Percentiles rank a stretch among this genome's conserved stretches.
These are phyloP conservation scores for Leptinotarsa rubiginosa DNA, from an alignment of 2,888 invertebrate species.

Conservation along the genomic window DNA sequence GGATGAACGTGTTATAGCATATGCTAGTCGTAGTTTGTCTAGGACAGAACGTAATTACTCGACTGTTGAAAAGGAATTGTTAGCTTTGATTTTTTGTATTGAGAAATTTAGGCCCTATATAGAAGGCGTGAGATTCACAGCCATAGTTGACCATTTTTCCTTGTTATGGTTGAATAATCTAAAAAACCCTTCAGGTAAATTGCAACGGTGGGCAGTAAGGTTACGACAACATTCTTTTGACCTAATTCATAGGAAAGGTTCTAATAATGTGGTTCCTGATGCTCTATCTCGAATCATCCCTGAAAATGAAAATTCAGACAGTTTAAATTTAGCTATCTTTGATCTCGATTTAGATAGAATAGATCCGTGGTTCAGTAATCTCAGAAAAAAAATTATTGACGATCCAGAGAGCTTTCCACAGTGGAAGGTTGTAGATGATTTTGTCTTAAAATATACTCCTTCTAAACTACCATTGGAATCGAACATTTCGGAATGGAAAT, in stretches of 20 bases:
- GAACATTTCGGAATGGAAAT: neutral
- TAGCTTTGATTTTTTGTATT: constrained; percentile 15
- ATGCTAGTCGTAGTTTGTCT: neutral
- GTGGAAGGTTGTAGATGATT: constrained; percentile 6
- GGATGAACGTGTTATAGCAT: constrained; percentile 5
- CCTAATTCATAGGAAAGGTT: constrained; percentile 11
- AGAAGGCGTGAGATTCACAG: neutral
- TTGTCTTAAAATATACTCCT: neutral
- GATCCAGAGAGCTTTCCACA: neutral
- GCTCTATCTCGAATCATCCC: neutral
- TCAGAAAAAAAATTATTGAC: neutral
- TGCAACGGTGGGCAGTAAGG: constrained; percentile 6
- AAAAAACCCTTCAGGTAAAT: constrained; percentile 14
- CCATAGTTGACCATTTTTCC: neutral
- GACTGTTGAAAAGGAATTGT: neutral
- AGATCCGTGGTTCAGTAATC: neutral
- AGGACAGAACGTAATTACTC: neutral
- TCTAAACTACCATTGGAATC: neutral
- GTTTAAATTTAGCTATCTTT: neutral
- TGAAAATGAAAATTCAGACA: neutral
- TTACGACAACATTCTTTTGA: constrained; percentile 22
- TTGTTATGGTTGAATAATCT: neutral
- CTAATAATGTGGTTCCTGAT: constrained; percentile 11
- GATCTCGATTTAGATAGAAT: neutral
- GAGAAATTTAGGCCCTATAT: constrained; percentile 20